A percentile compares a stretch with the other conserved stretches of the same genome.
Conservation (phyloP, 2,113 vertebrate genomes). For the Echinops telfairi region DNA sequence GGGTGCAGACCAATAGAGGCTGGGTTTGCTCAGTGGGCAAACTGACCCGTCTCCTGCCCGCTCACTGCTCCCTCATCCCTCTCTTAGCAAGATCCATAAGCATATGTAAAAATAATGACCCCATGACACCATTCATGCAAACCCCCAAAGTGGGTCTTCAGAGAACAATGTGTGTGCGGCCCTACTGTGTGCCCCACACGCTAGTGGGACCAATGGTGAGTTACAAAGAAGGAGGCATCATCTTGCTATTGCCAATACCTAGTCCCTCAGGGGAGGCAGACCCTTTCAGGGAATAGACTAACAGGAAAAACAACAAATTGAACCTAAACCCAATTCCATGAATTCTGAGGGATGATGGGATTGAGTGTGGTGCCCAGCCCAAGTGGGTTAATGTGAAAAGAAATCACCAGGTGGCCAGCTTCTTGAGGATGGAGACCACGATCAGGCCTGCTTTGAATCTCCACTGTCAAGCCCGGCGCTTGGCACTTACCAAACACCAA, state of each 20-base stretch:
- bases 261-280: not conserved
- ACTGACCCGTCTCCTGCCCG: not conserved
- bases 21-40: not conserved
- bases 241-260: slow-evolving; percentile 8
- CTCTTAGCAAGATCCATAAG: not conserved
- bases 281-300: not conserved
- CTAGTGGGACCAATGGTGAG: too few relatives aligned
- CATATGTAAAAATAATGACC: not conserved
- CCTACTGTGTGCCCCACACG: not conserved
- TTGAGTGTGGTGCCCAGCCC: not conserved
- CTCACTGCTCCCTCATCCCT: not conserved
- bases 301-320: slow-evolving; percentile 34
- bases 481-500: not conserved
- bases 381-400: not conserved
- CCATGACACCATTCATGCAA: not conserved
- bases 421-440: not conserved
- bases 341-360: not conserved
- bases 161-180: not conserved
- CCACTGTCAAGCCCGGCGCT: not conserved
- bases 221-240: too few relatives aligned
- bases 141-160: not conserved
- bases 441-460: not conserved
- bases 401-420: not conserved
- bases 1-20: not conserved
- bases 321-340: not conserved